phyloP scores from a whole-genome alignment of 2,797 vertebrate species.

The Anguilla anguilla region DNA sequence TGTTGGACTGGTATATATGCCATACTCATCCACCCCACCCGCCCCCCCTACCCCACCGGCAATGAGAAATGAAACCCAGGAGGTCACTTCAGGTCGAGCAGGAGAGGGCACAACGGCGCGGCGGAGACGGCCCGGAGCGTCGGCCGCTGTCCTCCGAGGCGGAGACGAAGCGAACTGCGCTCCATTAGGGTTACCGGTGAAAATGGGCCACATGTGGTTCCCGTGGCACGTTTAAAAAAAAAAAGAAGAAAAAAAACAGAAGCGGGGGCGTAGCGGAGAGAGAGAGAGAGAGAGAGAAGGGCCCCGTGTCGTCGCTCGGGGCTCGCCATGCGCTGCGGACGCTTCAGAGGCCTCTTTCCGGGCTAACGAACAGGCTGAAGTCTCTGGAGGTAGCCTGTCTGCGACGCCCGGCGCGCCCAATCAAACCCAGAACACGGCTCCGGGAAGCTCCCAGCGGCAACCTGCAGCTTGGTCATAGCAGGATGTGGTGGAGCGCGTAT shows the following conservation, averaged over 20 bases:
- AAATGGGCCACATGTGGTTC: slow-evolving; percentile 2
- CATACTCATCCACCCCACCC: not conserved
- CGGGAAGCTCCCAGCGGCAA: not conserved
- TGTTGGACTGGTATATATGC: not conserved
- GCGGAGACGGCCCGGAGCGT: not conserved
- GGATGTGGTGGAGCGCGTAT: not conserved
- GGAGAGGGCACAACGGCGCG: not conserved
- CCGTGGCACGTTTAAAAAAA: not conserved
- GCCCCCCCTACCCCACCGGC: not conserved
- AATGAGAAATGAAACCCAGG: not conserved
- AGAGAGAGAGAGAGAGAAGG: not conserved
- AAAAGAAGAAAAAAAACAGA: not conserved
- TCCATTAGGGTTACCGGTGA: not conserved
- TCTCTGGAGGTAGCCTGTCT: not conserved
- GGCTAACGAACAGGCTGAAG: not conserved
- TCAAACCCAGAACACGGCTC: not conserved
- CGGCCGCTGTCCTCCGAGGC: not conserved
- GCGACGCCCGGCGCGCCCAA: not conserved
- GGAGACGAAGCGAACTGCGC: not conserved
- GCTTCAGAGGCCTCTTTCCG: not conserved
- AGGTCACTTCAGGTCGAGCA: not conserved
- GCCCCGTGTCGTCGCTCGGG: not conserved
- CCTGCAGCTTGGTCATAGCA: not conserved
- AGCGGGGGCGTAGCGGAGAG: not conserved
- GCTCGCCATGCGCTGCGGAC: not conserved